Conservation (phyloP, 2,113 vertebrate genomes). For the Microcebus murinus region DNA sequence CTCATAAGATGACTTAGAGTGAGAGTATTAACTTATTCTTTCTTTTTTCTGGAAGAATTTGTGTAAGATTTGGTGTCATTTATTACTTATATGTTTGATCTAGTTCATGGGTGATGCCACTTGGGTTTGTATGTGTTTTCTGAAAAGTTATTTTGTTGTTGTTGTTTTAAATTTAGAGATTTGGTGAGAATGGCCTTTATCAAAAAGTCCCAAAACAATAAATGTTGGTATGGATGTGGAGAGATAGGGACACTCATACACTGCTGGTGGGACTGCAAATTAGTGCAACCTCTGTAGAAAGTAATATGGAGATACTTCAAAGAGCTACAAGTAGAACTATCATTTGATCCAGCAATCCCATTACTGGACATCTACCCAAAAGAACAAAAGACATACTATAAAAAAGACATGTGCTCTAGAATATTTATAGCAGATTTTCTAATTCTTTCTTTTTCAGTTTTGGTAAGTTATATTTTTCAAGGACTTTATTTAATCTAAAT, state of each 20-base stretch:
- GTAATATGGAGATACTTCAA: no score
- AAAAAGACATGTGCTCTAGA: no score
- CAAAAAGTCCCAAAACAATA: no score
- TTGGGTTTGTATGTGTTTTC: not conserved
- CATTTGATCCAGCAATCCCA: no score
- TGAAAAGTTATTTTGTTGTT: not conserved
- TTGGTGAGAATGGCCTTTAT: not conserved
- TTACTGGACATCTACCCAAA: no score
- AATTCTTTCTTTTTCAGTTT: not conserved
- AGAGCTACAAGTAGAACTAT: no score
- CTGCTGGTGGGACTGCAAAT: no score
- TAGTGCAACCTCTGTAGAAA: no score
- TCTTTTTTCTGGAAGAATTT: not conserved
- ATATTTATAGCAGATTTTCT: not conserved
- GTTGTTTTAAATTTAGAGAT: not conserved
- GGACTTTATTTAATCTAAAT: not conserved
- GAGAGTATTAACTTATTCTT: not conserved
- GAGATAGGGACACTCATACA: no score
- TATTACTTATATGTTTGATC: not conserved
- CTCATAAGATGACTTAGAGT: not conserved
- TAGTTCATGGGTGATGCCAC: not conserved
- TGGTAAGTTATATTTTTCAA: not conserved
- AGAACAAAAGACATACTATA: no score
- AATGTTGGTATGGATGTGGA: no score
- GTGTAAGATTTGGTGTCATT: not conserved